Conservation (phyloP, 2,113 vertebrate genomes). For the Morone chrysops region DNA sequence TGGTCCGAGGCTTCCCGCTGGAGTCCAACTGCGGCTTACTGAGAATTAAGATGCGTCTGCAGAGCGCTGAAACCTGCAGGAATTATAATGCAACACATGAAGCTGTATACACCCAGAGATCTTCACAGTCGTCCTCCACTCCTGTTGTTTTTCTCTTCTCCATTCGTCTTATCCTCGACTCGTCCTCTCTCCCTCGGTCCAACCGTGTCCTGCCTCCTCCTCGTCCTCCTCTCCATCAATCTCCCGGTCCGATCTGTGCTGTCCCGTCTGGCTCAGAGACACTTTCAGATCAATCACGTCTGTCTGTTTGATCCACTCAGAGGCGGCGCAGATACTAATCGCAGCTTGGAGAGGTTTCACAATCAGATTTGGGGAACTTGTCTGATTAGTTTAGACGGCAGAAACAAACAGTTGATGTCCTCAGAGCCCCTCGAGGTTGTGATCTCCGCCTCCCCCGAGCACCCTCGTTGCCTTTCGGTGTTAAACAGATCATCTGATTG, state of each 20-base stretch:
- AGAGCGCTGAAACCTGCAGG: slow-evolving; percentile 22
- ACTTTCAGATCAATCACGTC: neutral
- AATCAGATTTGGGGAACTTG: neutral
- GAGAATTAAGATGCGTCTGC: neutral
- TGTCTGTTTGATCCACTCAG: neutral
- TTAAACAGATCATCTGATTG: neutral
- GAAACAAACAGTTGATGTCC: neutral
- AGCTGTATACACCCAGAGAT: neutral
- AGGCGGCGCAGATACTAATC: neutral
- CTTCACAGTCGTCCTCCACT: neutral
- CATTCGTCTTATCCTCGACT: neutral
- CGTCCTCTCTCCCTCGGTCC: neutral
- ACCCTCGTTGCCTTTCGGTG: neutral
- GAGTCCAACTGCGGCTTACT: neutral
- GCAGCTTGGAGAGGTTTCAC: neutral
- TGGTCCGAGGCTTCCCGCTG: slow-evolving; percentile 24
- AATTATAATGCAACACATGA: slow-evolving; percentile 24
- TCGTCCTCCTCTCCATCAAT: neutral
- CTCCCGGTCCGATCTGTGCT: neutral
- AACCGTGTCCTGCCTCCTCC: neutral
- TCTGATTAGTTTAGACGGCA: neutral
- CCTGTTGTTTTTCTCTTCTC: neutral
- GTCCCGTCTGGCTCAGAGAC: slow-evolving; percentile 16
- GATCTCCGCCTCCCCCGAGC: neutral
- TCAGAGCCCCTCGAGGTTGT: neutral